Evolutionary conservation across 2,797 vertebrate species (phyloP).

Genomic region (Galago senegalensis): DNA sequence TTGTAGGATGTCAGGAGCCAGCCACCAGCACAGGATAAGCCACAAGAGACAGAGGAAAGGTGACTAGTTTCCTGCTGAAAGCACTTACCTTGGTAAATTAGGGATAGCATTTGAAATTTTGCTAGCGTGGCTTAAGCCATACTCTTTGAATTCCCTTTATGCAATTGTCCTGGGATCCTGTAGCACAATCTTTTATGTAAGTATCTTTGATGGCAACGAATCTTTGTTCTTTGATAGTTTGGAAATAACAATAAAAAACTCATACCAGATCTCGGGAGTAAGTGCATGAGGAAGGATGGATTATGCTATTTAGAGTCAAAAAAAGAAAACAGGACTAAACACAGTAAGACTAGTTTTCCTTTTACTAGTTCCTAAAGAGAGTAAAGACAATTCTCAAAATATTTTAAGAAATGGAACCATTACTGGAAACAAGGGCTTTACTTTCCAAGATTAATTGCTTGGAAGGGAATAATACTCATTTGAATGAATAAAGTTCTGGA

Average conservation of each 20-base stretch:
- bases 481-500: constrained; percentile 9
- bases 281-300: background rate
- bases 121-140: background rate
- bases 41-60: background rate
- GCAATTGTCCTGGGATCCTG: background rate
- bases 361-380: background rate
- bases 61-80: background rate
- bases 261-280: background rate
- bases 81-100: background rate
- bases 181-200: background rate
- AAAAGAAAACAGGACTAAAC: constrained; percentile 9
- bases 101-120: background rate
- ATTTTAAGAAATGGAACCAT: background rate
- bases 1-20: background rate
- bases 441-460: constrained; percentile 26
- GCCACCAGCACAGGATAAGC: no score
- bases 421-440: background rate
- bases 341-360: background rate
- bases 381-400: constrained; percentile 20
- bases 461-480: constrained; percentile 4
- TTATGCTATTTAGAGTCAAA: constrained; percentile 9
- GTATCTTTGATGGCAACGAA: background rate
- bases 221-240: background rate
- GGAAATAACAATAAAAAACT: background rate
- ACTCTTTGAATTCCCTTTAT: constrained; percentile 32